Base-by-base conservation (phyloP, 2,888 invertebrate genomes). In the Camptogramma bilineatum region DNA sequence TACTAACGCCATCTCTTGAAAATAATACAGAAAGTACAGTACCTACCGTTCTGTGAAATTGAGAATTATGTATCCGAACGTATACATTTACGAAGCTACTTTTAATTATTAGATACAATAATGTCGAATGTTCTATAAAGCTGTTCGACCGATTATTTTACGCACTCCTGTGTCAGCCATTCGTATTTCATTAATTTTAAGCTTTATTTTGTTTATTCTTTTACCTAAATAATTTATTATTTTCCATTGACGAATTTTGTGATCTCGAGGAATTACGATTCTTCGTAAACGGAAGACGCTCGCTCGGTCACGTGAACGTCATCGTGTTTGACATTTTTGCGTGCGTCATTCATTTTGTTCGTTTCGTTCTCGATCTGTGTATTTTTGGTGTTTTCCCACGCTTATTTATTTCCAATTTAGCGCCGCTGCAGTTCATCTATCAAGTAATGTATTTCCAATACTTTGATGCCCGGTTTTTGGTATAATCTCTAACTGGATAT, bases 351-450 rank as follows among this genome's bases (percentile, higher is more conserved):
- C 73, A 71, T 72, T 72, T 71, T 71, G 71, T 71, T 71, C 70
- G 64, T 64, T 69, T 63, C 58, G 48, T 66, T 67, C 66, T 69
- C 71, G 71, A 70, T 72, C 78, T 78, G 74, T 69, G 69, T 77
- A 74, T 73, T 78, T 80, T 79, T 74, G 68, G 72, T 75, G 75
- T 74, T 82, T 81, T 81, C 77, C 83, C 81, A 79, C 82, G 81
- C 75, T 79, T 76, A 76, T 77, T 75, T 73, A 71, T 39, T 53
- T 58, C 55, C 62, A 52, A 62, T 44, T 16, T 39, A 46, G 13
- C 42, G 13, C 42, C 18, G 56, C 50, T 47, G 61, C 46, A 50
- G 13, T 42, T n/a, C 16, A 34, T 28, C 19, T 63, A 66, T 50
- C 55, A 68, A 48, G 48, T 55, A 62, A 56, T 51, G 21, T 64